phyloP scores from a whole-genome alignment of 2,113 vertebrate species.

The Sula dactylatra region DNA sequence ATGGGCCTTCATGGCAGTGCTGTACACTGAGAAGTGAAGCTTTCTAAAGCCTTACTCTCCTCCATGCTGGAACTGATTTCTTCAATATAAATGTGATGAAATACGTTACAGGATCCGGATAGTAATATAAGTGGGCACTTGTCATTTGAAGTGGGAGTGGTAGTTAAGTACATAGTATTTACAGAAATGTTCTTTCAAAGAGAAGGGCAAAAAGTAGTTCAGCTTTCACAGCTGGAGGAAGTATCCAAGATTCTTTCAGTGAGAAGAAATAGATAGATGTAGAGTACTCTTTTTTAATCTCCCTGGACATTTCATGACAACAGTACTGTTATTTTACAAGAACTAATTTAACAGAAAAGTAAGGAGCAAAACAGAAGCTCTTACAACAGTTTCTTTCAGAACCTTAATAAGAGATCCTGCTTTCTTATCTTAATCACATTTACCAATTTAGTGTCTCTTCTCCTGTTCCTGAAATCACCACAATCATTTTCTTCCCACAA shows the following conservation, averaged over 20 bases:
- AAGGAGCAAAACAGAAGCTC: background rate
- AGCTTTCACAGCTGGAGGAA: background rate
- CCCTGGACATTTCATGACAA: background rate
- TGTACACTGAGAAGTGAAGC: background rate
- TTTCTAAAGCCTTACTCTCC: background rate
- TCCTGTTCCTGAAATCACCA: background rate
- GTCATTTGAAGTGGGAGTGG: background rate
- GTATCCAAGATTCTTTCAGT: background rate
- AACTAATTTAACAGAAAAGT: background rate
- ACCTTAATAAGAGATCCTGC: background rate
- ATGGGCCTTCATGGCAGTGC: no score
- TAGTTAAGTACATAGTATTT: background rate
- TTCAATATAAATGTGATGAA: background rate
- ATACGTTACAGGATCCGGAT: background rate
- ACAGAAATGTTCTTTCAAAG: background rate
- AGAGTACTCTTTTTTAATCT: background rate
- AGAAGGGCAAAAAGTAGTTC: background rate
- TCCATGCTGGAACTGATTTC: background rate
- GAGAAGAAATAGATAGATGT: background rate
- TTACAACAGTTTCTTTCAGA: background rate
- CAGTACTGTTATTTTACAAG: background rate
- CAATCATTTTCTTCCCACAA: background rate
- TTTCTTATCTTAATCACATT: background rate
- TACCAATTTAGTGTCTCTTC: background rate
- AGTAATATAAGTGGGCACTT: background rate